Conservation (phyloP, 2,797 vertebrate species). For the Falco peregrinus region DNA sequence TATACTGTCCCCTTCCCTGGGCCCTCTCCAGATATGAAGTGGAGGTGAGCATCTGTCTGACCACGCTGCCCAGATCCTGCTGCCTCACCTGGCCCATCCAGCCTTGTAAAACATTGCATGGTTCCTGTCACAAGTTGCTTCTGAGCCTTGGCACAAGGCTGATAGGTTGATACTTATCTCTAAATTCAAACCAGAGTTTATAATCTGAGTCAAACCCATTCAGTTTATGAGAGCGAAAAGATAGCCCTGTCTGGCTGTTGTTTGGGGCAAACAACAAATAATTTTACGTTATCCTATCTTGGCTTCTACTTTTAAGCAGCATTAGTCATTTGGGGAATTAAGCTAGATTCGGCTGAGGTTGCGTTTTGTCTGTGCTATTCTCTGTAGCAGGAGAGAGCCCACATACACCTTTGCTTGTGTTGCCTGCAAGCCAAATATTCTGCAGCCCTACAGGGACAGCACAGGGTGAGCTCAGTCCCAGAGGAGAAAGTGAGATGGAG, state of each 20-base stretch:
- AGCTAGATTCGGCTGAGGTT: neutral
- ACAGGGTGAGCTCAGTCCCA: neutral
- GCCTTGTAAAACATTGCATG: neutral
- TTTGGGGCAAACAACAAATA: neutral
- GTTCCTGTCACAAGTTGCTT: neutral
- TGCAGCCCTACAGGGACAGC: neutral
- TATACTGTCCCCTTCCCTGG: fast-evolving
- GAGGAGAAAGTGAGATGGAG: neutral
- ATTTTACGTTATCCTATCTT: neutral
- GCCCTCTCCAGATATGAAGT: neutral
- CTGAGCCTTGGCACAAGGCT: neutral
- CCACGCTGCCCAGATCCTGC: fast-evolving
- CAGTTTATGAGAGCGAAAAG: neutral
- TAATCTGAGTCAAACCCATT: neutral
- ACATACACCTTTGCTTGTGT: neutral
- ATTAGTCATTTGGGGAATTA: neutral
- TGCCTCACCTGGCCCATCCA: neutral
- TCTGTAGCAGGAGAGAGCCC: neutral
- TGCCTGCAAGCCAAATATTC: fast-evolving
- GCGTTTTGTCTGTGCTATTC: neutral
- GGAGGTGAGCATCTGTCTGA: neutral
- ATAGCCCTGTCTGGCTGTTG: neutral
- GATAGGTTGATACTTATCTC: neutral
- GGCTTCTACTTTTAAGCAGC: neutral
- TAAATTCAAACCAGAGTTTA: neutral